Percentiles rank a stretch among this genome's conserved stretches.
Conservation (phyloP, 2,113 vertebrate genomes). For the Psilopogon haemacephalus region DNA sequence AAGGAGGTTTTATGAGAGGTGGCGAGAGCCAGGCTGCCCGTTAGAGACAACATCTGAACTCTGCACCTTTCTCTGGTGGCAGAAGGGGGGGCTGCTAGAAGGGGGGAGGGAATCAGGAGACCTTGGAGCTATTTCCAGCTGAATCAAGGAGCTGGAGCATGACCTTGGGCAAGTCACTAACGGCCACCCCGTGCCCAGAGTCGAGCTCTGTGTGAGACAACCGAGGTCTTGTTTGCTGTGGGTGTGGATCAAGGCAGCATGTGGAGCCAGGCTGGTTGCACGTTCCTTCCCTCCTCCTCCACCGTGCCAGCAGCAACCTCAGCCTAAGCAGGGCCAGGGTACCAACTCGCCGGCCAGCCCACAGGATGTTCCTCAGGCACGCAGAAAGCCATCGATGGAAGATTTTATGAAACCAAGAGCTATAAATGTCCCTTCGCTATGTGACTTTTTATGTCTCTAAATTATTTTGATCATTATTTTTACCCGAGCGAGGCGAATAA, state of each 20-base stretch:
- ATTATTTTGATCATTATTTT: constrained; percentile 55
- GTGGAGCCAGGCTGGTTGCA: background rate
- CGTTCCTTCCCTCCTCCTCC: background rate
- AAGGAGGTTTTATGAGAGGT: background rate
- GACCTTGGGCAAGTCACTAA: constrained; percentile 31
- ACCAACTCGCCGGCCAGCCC: background rate
- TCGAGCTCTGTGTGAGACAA: background rate
- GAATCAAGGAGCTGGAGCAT: background rate
- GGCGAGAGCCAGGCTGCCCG: background rate
- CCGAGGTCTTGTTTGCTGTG: background rate
- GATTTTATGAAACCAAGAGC: constrained; percentile 6
- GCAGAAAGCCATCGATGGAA: background rate
- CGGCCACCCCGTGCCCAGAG: constrained; percentile 6
- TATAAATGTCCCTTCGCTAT: constrained; percentile 9
- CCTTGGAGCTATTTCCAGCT: constrained; percentile 47
- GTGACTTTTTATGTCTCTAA: constrained; percentile 1
- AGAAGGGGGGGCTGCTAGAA: background rate
- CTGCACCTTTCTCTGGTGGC: background rate
- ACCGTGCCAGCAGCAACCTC: background rate
- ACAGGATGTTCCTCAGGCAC: constrained; percentile 12
- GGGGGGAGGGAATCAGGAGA: background rate
- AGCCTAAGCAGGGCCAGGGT: background rate
- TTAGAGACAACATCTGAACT: constrained; percentile 12
- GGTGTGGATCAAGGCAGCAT: background rate
- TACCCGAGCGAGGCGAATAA: constrained; percentile 3